Percentiles rank a stretch among this genome's conserved stretches.
Conservation (phyloP, 2,888 invertebrate genomes). For the Oxycera nigricornis region DNA sequence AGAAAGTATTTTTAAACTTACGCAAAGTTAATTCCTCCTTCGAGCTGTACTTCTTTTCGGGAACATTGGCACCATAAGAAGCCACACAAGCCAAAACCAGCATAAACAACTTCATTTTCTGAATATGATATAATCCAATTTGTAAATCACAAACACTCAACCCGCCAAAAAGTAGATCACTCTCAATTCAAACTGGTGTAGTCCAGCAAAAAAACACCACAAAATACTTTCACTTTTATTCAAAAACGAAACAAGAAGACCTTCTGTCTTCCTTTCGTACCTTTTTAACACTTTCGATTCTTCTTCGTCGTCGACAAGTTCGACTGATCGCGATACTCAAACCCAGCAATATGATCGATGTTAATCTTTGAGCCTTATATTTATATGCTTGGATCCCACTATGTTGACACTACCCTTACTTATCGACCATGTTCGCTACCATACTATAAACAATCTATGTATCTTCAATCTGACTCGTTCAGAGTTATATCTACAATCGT, state of each 20-base stretch:
- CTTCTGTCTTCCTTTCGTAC: neutral
- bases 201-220: neutral
- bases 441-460: neutral
- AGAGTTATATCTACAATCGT: no score
- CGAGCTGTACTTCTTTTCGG: neutral
- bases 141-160: neutral
- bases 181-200: neutral
- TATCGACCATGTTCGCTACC: neutral
- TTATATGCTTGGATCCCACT: constrained; percentile 34
- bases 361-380: constrained; percentile 9
- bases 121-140: neutral
- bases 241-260: neutral
- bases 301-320: neutral
- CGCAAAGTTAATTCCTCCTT: constrained; percentile 38
- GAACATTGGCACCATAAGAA: constrained; percentile 16
- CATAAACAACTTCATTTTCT: constrained; percentile 40
- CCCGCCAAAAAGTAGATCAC: neutral
- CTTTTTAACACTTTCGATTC: neutral
- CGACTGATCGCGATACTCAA: neutral
- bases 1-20: no score
- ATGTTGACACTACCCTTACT: neutral
- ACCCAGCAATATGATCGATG: constrained; percentile 1
- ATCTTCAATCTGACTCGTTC: neutral
- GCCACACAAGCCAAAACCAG: constrained; percentile 16
- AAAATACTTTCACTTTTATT: neutral